phyloP scores from a whole-genome alignment of 2,888 invertebrate genomes.

The Lasioglossum pauxillum region DNA sequence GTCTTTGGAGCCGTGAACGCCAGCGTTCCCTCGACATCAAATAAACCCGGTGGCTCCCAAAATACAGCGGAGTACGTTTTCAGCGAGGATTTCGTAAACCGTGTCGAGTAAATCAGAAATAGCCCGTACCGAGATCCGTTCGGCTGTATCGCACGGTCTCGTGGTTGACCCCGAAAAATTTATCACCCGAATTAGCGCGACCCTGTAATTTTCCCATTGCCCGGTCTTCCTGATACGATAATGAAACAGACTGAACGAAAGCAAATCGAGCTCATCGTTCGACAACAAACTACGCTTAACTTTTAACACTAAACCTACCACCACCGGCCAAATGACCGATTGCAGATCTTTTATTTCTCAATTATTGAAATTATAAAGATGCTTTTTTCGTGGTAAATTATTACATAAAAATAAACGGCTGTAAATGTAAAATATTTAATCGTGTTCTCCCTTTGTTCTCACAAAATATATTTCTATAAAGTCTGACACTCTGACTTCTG shows the following conservation, averaged over 20 bases:
- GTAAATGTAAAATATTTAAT: neutral
- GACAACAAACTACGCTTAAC: neutral
- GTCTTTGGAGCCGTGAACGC: neutral
- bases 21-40: constrained; percentile 11
- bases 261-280: neutral
- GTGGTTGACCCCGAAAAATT: constrained; percentile 34
- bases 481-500: too few species aligned
- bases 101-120: constrained; percentile 53
- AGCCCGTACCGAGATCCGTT: constrained; percentile 37
- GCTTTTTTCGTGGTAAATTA: too few species aligned
- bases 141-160: constrained; percentile 15
- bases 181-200: constrained; percentile 21
- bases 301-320: too few species aligned
- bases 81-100: constrained; percentile 47
- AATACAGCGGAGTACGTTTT: constrained; percentile 38
- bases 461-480: neutral
- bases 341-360: too few species aligned
- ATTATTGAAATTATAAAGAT: too few species aligned
- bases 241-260: neutral
- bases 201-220: constrained; percentile 21
- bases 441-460: neutral
- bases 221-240: constrained; percentile 5
- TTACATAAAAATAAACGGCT: too few species aligned
- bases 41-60: constrained; percentile 30
- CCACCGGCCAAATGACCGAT: too few species aligned